Percentiles rank a stretch among this genome's conserved stretches.
These are phyloP conservation scores for Campaea margaritaria DNA, from an alignment of 2,888 invertebrate genomes.

Conservation along the genomic window DNA sequence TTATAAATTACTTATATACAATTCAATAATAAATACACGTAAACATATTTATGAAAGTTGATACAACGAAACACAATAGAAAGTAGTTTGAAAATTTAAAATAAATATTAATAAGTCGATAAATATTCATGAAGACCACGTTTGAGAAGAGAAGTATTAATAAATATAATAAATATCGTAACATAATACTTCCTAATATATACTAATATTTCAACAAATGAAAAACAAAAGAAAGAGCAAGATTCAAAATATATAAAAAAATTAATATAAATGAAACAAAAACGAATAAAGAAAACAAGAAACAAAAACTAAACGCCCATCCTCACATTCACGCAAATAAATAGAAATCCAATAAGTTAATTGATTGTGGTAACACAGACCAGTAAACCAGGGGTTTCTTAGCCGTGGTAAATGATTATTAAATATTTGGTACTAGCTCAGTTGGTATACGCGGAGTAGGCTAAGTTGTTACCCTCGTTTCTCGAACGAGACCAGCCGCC, in stretches of 20 bases:
- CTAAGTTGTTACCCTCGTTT: conserved; percentile 71
- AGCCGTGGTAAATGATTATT: conserved; percentile 6
- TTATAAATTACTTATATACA: conserved; percentile 42
- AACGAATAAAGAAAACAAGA: conserved; percentile 8
- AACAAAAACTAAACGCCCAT: conserved; percentile 47
- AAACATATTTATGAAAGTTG: conserved; percentile 16
- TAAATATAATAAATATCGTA: conserved; percentile 30
- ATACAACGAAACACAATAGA: conserved; percentile 20
- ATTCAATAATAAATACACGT: conserved; percentile 19
- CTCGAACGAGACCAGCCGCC: conserved; percentile 76
- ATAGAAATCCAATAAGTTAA: conserved; percentile 44
- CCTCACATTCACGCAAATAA: conserved; percentile 51
- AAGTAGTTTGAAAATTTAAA: conserved; percentile 12
- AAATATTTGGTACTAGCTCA: conserved; percentile 59
- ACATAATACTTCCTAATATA: not conserved
- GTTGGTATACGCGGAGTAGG: conserved; percentile 73
- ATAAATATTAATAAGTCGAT: conserved; percentile 27
- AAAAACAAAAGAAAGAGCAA: conserved; percentile 31
- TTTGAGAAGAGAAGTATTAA: conserved; percentile 39
- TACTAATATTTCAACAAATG: not conserved
- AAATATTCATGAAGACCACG: conserved; percentile 25
- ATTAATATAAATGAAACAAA: conserved; percentile 24
- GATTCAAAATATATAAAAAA: conserved; percentile 38
- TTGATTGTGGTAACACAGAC: conserved; percentile 31
- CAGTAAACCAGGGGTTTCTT: conserved; percentile 15